phyloP scores from a whole-genome alignment of 2,113 vertebrate species.

The Myrmecobius fasciatus region DNA sequence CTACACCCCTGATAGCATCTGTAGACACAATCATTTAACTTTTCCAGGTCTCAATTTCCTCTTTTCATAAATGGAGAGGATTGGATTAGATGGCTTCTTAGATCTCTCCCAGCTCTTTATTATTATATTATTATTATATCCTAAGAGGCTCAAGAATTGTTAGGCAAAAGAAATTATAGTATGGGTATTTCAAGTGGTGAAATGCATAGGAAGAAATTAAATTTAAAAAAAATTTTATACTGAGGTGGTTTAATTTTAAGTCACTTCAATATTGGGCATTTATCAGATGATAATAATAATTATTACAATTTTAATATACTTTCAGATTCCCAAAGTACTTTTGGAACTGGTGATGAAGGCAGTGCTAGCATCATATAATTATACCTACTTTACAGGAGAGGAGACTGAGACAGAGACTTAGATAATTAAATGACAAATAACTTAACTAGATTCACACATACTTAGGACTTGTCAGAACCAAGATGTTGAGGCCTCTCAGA shows the following conservation, averaged over 20 bases:
- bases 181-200: not conserved
- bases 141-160: not conserved
- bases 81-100: not conserved
- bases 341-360: not conserved
- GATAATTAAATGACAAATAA: not conserved
- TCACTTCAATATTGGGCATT: not conserved
- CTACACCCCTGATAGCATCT: not conserved
- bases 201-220: not conserved
- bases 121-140: too few species aligned
- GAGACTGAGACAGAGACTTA: not conserved
- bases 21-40: not conserved
- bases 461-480: not conserved
- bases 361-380: not conserved
- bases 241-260: not conserved
- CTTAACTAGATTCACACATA: not conserved
- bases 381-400: not conserved
- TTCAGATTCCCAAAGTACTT: not conserved
- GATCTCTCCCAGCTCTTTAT: not conserved
- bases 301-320: not conserved
- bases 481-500: not conserved
- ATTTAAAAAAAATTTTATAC: not conserved
- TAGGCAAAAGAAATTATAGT: not conserved
- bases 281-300: not conserved
- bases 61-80: not conserved
- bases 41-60: not conserved